These are phyloP conservation scores for Chalcosyrphus nemorum DNA, from an alignment of 2,888 invertebrate genomes.

Conservation along the genomic window DNA sequence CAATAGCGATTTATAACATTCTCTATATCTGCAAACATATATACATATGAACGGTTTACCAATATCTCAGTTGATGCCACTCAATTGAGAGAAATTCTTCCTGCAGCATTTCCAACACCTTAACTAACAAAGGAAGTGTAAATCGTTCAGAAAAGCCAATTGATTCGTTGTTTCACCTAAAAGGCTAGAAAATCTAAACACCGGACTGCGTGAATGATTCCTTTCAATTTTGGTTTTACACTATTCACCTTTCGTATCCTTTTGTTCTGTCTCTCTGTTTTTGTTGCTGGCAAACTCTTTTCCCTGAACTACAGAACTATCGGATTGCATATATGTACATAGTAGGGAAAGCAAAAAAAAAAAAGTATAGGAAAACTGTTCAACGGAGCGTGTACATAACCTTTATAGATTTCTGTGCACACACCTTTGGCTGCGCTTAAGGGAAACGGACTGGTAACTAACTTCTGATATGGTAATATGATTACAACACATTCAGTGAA, in stretches of 20 bases:
- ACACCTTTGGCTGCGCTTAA: slow-evolving; percentile 13
- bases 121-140: slow-evolving; percentile 59
- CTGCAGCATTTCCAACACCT: slow-evolving; percentile 14
- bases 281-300: slow-evolving; percentile 24
- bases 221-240: slow-evolving; percentile 55
- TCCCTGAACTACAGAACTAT: slow-evolving; percentile 7
- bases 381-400: slow-evolving; percentile 44
- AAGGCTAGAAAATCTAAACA: slow-evolving; percentile 44
- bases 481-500: slow-evolving; percentile 54
- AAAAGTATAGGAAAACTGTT: slow-evolving; percentile 3
- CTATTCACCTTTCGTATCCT: slow-evolving; percentile 20
- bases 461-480: slow-evolving; percentile 68
- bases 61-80: neutral
- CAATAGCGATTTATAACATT: neutral
- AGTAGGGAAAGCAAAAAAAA: neutral
- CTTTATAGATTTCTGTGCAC: slow-evolving; percentile 29
- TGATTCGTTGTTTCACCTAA: slow-evolving; percentile 61
- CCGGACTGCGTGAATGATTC: slow-evolving; percentile 64
- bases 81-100: neutral
- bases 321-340: slow-evolving; percentile 36
- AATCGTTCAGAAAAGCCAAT: slow-evolving; percentile 66
- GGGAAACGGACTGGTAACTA: slow-evolving; percentile 42
- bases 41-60: too few relatives aligned
- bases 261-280: slow-evolving; percentile 24
- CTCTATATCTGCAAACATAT: neutral